These are phyloP conservation scores for Grus americana DNA, from an alignment of 2,113 vertebrate genomes.

Conservation along the genomic window DNA sequence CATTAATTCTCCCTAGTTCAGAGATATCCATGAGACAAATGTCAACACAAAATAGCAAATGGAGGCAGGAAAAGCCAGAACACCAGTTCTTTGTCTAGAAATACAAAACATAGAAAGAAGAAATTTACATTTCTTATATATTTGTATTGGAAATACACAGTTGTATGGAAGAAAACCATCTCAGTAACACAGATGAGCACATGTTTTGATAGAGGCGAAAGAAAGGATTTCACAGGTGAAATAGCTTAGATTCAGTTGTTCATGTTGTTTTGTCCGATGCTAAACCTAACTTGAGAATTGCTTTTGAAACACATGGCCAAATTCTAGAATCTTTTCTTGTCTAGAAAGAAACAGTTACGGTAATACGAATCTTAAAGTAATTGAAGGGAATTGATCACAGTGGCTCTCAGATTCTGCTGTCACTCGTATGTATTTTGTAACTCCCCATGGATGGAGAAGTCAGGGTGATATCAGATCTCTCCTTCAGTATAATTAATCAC, in stretches of 20 bases:
- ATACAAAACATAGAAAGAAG: rapidly evolving
- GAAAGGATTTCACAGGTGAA: background rate
- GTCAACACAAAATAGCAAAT: background rate
- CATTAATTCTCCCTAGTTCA: background rate
- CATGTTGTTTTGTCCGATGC: background rate
- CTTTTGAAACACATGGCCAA: background rate
- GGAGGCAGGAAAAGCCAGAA: background rate
- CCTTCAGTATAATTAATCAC: background rate
- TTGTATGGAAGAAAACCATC: background rate
- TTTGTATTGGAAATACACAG: background rate
- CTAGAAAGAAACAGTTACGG: background rate
- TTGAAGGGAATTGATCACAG: background rate
- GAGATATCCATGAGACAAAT: background rate
- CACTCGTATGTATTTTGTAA: background rate
- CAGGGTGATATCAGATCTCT: background rate
- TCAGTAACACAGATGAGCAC: background rate
- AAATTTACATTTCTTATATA: rapidly evolving
- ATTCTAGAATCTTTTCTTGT: background rate
- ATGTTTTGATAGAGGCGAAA: background rate
- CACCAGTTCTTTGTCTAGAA: background rate
- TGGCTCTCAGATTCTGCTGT: background rate
- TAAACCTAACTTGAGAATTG: background rate
- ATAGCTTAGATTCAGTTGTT: background rate
- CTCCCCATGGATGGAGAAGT: background rate
- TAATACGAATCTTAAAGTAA: background rate